Evolutionary conservation across 2,113 vertebrate genomes (phyloP), one percentile per base, ranked within the genome.

Genomic region (Carassius carassius): DNA sequence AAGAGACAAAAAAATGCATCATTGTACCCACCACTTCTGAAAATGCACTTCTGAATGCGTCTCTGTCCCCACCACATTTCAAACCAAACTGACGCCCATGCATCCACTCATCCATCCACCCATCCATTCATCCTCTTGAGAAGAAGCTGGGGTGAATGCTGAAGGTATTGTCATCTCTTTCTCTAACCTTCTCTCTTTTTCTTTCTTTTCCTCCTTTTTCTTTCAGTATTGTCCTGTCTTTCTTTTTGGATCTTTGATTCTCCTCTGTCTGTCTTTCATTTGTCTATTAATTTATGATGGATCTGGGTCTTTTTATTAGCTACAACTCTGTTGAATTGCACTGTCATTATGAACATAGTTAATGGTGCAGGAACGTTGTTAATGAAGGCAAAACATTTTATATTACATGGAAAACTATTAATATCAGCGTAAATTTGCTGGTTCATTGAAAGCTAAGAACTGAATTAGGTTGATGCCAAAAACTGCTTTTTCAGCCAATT

Each of bases 131-230:
- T 76, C 85, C 80, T 70, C 90, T 90, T 86, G 29, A 87, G 91
- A 92, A 92, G 93, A 92, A 80, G 88, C 84, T 41, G 84, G 85
- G 90, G 89, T 86, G 77, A 89, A 90, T 88, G 72, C 67, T 29
- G 60, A 92, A 95, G 94, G 94, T 95, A 95, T 89, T 92, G 83
- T 88, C 90, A 87, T 86, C 85, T 78, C 72, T 81, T 49, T 81
- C 51, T 77, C 72, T 63, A 58, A 62, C 65, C 37, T n/a, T 74
- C 69, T 78, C 54, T 32, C 47, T 32, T 25, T 85, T 76, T 41
- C 2, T 44, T 23, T 32, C 2, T 44, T 7, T 84, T 37, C 44
- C 49, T 67, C 47, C 3, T n/a, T 3, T 1, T 14, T 29, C 11
- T 49, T 19, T 19, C 75, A 44, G 37, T 17, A 16, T 37, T 51